Evolutionary conservation across 1,140 invertebrate genomes (phyloP).

Genomic region (Gonioctena quinquepunctata): DNA sequence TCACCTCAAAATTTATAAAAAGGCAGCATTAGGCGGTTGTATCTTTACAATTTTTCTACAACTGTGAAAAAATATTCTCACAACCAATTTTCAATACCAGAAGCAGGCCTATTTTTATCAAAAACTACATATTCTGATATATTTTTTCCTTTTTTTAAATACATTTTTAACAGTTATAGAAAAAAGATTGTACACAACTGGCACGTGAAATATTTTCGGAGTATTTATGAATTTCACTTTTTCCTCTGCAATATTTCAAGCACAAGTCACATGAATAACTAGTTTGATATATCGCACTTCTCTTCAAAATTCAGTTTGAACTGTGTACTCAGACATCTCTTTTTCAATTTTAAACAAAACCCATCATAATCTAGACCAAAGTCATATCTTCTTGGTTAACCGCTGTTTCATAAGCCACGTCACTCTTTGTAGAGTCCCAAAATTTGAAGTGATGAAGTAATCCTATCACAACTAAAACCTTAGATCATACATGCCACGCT

Average conservation of each 20-base stretch:
- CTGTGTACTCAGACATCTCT: no score
- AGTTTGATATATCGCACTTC: background rate
- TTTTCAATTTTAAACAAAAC: no score
- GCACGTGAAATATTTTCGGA: background rate
- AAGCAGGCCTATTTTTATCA: background rate
- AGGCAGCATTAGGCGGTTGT: conserved; percentile 34
- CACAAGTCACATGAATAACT: background rate
- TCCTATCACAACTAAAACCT: no score
- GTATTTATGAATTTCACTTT: background rate
- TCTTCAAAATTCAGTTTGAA: no score
- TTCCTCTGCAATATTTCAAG: background rate
- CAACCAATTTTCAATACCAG: background rate
- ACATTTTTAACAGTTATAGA: background rate
- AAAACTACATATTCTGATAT: no score
- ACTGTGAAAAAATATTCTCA: background rate
- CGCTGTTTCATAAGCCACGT: no score
- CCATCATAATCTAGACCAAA: no score
- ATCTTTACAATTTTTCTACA: background rate
- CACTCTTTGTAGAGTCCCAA: no score
- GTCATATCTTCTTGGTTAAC: no score
- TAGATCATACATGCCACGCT: no score
- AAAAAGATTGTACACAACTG: background rate
- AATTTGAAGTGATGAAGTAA: no score
- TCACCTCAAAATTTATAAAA: conserved; percentile 33
- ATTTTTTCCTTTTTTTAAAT: no score